Evolutionary conservation across 2,113 vertebrate species (phyloP).

Genomic region (Bos taurus): ARS-UCD2.0 NC_037333.1:19191501-19192000

Average conservation of each 20-base stretch:
- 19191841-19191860: background rate
- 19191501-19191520: background rate
- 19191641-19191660: background rate
- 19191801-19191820: background rate
- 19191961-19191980: background rate
- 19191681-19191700: background rate
- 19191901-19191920: background rate
- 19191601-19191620: background rate
- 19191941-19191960: background rate
- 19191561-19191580: background rate
- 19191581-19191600: background rate
- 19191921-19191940: background rate
- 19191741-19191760: background rate
- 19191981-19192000: background rate
- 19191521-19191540: background rate
- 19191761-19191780: background rate
- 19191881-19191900: background rate
- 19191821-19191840: background rate
- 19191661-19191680: conserved; percentile 10
- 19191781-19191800: background rate
- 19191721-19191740: background rate
- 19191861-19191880: background rate
- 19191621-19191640: background rate
- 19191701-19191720: background rate
- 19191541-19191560: background rate